Evolutionary conservation across 2,797 vertebrate species (phyloP).

Genomic region (Acanthiza pusilla): DNA sequence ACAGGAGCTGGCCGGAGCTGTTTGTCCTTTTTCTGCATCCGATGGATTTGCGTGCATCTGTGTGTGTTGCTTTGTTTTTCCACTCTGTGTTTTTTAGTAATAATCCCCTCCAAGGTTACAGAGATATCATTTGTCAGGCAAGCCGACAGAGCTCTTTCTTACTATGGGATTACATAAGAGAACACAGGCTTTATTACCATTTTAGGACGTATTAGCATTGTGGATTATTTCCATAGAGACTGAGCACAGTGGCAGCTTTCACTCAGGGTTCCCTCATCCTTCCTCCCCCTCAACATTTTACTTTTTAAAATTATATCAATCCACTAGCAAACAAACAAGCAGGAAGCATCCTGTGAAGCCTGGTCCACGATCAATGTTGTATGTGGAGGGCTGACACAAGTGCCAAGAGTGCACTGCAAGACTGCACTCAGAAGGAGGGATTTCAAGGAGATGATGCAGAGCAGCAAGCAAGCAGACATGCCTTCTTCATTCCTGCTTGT

Average conservation of each 20-base stretch:
- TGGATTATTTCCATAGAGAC: conserved; percentile 63
- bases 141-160: conserved; percentile 54
- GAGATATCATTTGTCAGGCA: conserved; percentile 62
- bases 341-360: background rate
- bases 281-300: background rate
- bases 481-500: background rate
- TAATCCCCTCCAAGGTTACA: conserved; percentile 67
- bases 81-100: conserved; percentile 34
- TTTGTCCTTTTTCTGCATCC: conserved; percentile 18
- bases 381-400: background rate
- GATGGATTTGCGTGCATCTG: background rate
- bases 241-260: background rate
- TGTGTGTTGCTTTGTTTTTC: background rate
- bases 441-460: background rate
- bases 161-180: conserved; percentile 67
- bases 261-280: background rate
- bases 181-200: conserved; percentile 63
- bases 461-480: background rate
- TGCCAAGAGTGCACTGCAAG: background rate
- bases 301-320: background rate
- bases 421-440: background rate
- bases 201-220: conserved; percentile 58
- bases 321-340: background rate
- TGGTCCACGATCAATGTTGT: background rate
- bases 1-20: background rate